These are phyloP conservation scores for Thereva nobilitata DNA, from an alignment of 2,888 invertebrate genomes.

Conservation along the genomic window DNA sequence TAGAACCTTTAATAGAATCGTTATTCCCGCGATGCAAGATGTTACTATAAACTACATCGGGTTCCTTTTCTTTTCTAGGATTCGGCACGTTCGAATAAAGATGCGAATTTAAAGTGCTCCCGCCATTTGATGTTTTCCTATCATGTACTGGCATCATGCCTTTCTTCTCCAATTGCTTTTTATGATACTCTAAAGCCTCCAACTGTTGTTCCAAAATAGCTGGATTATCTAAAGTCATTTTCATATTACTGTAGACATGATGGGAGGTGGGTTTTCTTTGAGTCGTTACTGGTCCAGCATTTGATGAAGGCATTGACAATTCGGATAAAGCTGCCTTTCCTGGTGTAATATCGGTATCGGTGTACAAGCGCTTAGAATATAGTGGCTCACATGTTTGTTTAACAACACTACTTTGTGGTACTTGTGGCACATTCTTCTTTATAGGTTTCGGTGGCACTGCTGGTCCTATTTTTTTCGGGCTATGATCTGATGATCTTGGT, in stretches of 20 bases:
- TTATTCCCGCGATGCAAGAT: slow-evolving; percentile 58
- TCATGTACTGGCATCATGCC: slow-evolving; percentile 46
- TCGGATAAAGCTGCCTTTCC: no score
- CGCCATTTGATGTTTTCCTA: not conserved
- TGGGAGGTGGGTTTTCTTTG: slow-evolving; percentile 25
- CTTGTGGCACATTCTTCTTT: slow-evolving; percentile 66
- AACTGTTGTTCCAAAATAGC: slow-evolving; percentile 55
- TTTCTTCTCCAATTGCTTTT: slow-evolving; percentile 56
- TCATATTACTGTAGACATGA: slow-evolving; percentile 45
- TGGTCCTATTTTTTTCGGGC: slow-evolving; percentile 70
- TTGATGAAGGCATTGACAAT: not conserved
- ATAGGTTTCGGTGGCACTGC: slow-evolving; percentile 79
- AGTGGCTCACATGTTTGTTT: slow-evolving; percentile 73
- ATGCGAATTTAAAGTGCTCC: slow-evolving; percentile 36
- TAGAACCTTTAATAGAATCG: slow-evolving; percentile 47
- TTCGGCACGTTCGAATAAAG: slow-evolving; percentile 53
- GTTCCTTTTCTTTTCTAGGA: slow-evolving; percentile 1
- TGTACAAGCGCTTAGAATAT: slow-evolving; percentile 66
- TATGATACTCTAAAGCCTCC: slow-evolving; percentile 56
- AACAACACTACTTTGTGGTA: slow-evolving; percentile 74
- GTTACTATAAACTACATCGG: slow-evolving; percentile 62
- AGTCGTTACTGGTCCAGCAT: not conserved
- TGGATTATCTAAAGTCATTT: slow-evolving; percentile 55
- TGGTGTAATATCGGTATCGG: not conserved
- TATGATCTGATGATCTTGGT: slow-evolving; percentile 52